Evolutionary conservation across 1,140 invertebrate genomes (phyloP), one percentile per base, ranked within the genome.

Genomic region (Anoplolepis gracilipes): DNA sequence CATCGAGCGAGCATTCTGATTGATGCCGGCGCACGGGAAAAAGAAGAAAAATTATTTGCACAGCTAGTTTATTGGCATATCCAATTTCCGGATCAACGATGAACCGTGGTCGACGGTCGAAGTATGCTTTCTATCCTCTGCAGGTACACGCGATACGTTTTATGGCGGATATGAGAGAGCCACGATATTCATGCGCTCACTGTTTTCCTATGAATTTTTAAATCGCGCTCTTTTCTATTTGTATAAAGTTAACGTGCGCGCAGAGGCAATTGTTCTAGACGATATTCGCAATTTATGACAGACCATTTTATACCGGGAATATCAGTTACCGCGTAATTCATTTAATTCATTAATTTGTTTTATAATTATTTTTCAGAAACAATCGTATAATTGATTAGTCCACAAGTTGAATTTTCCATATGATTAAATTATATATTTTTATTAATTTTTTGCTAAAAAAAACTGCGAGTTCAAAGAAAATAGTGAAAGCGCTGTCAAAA

Each of bases 51-150:
- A 85, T 85, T 72, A 89, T 64, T 57, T 88, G 72, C 87, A 89
- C 78, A 84, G 85, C 67, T 88, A 88, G 88, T 89, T 89, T 88
- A 89, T 88, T 79, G 85, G 72, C 85, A 25, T 59, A 72, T 79
- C 84, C 87, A 89, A 89, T 89, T 89, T 88, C 88, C 87, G 88
- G 84, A 72, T 86, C 88, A 70, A 77, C 85, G 87, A 72, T 86
- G 49, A 87, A 75, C 67, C 84, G 72, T 82, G 67, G 62, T 72
- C 85, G 79, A 73, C 49, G 69, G 61, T 61, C 84, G 82, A 88
- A 65, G 73, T 86, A 77, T 30, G 73, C 42, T 77, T 67, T 73
- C 39, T 65, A 69, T 30, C 64, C 30, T 49, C 16, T 69, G 22
- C 64, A 81, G 64, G 77, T 85, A 81, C 75, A 82, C 77, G 77